phyloP scores from a whole-genome alignment of 1,140 invertebrate genomes.

The Sogatella furcifera region DNA sequence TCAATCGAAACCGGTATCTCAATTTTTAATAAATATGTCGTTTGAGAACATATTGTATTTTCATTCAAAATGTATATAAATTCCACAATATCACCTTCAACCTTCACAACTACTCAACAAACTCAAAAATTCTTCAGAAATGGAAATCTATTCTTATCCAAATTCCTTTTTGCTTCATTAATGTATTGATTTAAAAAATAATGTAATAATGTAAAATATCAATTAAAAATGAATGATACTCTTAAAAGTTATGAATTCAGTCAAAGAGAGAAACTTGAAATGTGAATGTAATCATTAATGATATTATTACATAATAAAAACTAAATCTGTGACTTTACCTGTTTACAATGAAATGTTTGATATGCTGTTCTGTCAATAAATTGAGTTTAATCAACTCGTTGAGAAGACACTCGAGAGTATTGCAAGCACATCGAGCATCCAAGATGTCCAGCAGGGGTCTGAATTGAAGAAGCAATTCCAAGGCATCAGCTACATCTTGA shows the following conservation, averaged over 20 bases:
- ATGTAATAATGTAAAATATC: too few species aligned
- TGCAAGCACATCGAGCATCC: conserved; percentile 79
- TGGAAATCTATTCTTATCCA: too few species aligned
- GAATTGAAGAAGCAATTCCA: conserved; percentile 71
- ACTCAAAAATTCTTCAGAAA: too few species aligned
- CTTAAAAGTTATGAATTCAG: background rate
- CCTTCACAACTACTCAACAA: too few species aligned
- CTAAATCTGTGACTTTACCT: conserved; percentile 36
- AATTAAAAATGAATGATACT: too few species aligned
- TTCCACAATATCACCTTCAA: too few species aligned
- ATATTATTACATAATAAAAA: background rate
- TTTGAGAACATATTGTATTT: too few species aligned
- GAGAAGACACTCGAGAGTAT: conserved; percentile 71
- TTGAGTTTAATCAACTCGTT: conserved; percentile 69
- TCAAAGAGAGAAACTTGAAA: background rate
- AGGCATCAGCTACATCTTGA: conserved; percentile 64
- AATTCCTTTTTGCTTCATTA: too few species aligned
- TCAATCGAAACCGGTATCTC: too few species aligned
- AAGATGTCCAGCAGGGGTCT: conserved; percentile 77
- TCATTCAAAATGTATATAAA: too few species aligned
- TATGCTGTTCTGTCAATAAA: conserved; percentile 68
- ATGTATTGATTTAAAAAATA: too few species aligned
- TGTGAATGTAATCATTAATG: background rate
- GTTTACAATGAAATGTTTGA: conserved; percentile 54
- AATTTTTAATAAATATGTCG: too few species aligned